phyloP scores from a whole-genome alignment of 2,888 invertebrate genomes.

The Drosophila anomalata region DNA sequence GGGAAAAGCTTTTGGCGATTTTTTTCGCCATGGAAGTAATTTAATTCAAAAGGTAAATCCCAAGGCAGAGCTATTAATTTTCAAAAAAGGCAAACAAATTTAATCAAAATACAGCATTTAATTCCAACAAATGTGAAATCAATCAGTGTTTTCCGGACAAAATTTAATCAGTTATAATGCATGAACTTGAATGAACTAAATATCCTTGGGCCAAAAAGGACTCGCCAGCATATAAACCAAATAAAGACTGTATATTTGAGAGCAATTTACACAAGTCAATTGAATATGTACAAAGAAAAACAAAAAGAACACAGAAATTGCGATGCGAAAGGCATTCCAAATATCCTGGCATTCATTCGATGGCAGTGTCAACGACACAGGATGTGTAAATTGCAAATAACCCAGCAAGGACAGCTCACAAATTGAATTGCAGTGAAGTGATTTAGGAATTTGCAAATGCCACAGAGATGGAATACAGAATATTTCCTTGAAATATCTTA shows the following conservation, averaged over 20 bases:
- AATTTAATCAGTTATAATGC: neutral
- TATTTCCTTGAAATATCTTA: neutral
- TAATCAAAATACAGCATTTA: slow-evolving; percentile 75
- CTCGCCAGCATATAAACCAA: slow-evolving; percentile 18
- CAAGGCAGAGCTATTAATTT: slow-evolving; percentile 63
- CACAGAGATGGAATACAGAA: neutral
- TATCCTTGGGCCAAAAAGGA: neutral
- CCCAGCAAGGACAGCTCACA: slow-evolving; percentile 18
- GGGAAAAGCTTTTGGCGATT: no score
- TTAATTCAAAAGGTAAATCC: slow-evolving; percentile 22
- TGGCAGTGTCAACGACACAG: slow-evolving; percentile 11
- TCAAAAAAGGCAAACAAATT: slow-evolving; percentile 57
- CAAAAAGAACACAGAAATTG: neutral
- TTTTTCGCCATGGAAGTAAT: neutral
- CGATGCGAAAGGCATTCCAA: slow-evolving; percentile 6
- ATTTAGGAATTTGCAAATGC: neutral
- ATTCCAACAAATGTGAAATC: slow-evolving; percentile 63
- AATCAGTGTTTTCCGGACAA: slow-evolving; percentile 39
- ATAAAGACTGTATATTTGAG: slow-evolving; percentile 34
- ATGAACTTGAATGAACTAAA: neutral
- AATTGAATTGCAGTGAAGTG: slow-evolving; percentile 3
- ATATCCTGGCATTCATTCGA: slow-evolving; percentile 7
- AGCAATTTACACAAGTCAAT: slow-evolving; percentile 45
- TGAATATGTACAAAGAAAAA: slow-evolving; percentile 42
- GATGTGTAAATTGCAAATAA: slow-evolving; percentile 10